Evolutionary conservation across 1,140 invertebrate genomes (phyloP), one percentile per base, ranked within the genome.

Genomic region (Bombyx mandarina): DNA sequence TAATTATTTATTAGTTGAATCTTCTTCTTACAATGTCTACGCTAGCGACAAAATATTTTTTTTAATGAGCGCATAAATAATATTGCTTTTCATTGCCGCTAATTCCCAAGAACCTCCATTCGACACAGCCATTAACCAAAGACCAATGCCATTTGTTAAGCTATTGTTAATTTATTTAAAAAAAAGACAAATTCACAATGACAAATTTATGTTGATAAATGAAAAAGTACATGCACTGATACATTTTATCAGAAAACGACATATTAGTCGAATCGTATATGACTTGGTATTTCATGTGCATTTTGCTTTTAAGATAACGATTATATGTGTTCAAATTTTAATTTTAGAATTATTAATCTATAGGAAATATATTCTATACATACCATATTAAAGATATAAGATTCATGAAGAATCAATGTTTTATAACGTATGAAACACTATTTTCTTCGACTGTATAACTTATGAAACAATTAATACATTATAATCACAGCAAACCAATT

Each of bases 401-500:
- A 58, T 50, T 65, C 63, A 65, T 65, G 47, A 48, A 48, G 45
- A 61, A 45, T 22, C n/a, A 22, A 54, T 9, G 7, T 35, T 26
- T 9, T 51, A 51, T 51, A 4, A 51, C 10, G 2, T 35, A 26
- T 35, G 26, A 8, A 7, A 2, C 50, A 51, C 26, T 51, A 35
- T 51, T 49, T 35, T 51, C 0, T 10, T 12, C 26, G 4, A 42
- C 12, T 12, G 47, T 55, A 22, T 18, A 58, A 52, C n/a, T 45
- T 18, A 57, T 42, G 42, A 44, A 54, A 46, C 49, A 51, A 9
- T 54, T 59, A 54, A 60, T 50, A 54, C 46, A 58, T 60, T 62
- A 52, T 45, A 56, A 56, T 57, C 47, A 52, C 61, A 61, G 45
- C 51, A 52, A 58, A 52, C 56, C 59, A 66, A 61, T 54, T 55